phyloP scores from a whole-genome alignment of 2,888 invertebrate genomes.

The Eurytoma adleriae region DNA sequence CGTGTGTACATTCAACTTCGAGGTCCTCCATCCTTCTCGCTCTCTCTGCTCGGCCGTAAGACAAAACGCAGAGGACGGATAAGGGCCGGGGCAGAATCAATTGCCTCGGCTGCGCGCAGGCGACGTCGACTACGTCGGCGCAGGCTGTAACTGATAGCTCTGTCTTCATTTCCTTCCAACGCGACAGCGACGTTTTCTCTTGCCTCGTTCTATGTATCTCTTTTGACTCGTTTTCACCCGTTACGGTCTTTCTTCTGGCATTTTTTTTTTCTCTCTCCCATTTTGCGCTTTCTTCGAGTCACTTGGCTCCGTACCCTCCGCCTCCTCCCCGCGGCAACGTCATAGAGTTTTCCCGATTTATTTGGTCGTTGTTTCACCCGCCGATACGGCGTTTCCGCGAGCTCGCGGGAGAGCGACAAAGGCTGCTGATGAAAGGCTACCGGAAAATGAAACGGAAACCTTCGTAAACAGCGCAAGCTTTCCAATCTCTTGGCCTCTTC shows the following conservation, averaged over 20 bases:
- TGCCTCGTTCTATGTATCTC: slow-evolving; percentile 59
- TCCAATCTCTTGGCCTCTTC: slow-evolving; percentile 17
- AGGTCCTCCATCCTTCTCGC: neutral
- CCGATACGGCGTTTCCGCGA: neutral
- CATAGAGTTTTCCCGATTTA: slow-evolving; percentile 44
- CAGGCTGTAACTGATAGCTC: slow-evolving; percentile 70
- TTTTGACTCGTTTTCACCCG: slow-evolving; percentile 64
- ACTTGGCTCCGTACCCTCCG: neutral
- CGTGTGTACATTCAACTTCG: neutral
- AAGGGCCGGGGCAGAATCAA: slow-evolving; percentile 66
- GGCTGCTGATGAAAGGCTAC: slow-evolving; percentile 40
- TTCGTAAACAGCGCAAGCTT: slow-evolving; percentile 26
- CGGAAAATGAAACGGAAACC: slow-evolving; percentile 40
- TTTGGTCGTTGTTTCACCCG: slow-evolving; percentile 32
- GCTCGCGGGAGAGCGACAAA: slow-evolving; percentile 31
- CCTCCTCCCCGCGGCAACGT: neutral
- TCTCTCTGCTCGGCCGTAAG: slow-evolving; percentile 23
- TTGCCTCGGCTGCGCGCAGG: slow-evolving; percentile 62
- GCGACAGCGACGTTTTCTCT: slow-evolving; percentile 64
- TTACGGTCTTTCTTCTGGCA: slow-evolving; percentile 54
- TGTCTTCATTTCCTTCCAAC: slow-evolving; percentile 70
- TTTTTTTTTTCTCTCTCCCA: slow-evolving; percentile 56
- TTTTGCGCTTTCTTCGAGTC: slow-evolving; percentile 13
- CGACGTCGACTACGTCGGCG: slow-evolving; percentile 42
- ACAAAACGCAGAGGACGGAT: slow-evolving; percentile 59